Percentiles rank a stretch among this genome's conserved stretches.
phyloP scores from a whole-genome alignment of 2,113 vertebrate species.

The Odontesthes bonariensis region DNA sequence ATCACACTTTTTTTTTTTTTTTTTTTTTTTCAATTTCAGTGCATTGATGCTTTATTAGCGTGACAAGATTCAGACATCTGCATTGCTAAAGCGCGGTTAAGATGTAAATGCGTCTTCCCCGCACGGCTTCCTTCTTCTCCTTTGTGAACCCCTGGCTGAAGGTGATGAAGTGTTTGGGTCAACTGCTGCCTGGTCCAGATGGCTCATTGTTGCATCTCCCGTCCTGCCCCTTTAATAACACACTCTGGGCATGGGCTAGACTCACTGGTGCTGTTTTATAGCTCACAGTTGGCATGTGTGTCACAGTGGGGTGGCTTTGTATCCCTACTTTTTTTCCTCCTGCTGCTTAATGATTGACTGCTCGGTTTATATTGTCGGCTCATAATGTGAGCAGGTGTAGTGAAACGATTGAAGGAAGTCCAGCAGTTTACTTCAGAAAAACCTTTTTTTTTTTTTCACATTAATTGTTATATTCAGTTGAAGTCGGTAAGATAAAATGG shows the following conservation, averaged over 20 bases:
- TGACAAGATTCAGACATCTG: slow-evolving; percentile 17
- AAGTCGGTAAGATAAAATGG: too few relatives aligned
- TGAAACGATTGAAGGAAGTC: slow-evolving; percentile 17
- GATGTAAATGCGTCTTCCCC: slow-evolving; percentile 27
- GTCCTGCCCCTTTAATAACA: slow-evolving; percentile 72
- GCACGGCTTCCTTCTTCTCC: background rate
- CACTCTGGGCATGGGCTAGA: slow-evolving; percentile 44
- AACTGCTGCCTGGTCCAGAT: slow-evolving; percentile 69
- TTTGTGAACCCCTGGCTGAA: slow-evolving; percentile 51
- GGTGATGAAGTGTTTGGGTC: slow-evolving; percentile 57
- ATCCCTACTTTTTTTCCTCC: slow-evolving; percentile 9
- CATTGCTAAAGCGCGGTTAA: slow-evolving; percentile 12
- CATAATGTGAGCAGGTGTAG: slow-evolving; percentile 62
- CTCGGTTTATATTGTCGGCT: slow-evolving; percentile 42
- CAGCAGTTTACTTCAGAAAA: slow-evolving; percentile 5
- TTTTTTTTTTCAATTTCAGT: slow-evolving; percentile 6
- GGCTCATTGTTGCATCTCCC: slow-evolving; percentile 69
- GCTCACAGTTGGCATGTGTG: slow-evolving; percentile 23
- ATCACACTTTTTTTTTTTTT: background rate
- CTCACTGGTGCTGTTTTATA: slow-evolving; percentile 54
- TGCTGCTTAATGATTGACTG: slow-evolving; percentile 33
- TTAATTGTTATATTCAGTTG: too few relatives aligned
- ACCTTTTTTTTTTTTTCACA: too few relatives aligned
- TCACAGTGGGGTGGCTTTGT: slow-evolving; percentile 44
- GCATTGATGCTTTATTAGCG: slow-evolving; percentile 9